Percentiles rank a stretch among this genome's conserved stretches.
Conservation (phyloP, 2,113 vertebrate genomes). For the Lamprologus callipterus region DNA sequence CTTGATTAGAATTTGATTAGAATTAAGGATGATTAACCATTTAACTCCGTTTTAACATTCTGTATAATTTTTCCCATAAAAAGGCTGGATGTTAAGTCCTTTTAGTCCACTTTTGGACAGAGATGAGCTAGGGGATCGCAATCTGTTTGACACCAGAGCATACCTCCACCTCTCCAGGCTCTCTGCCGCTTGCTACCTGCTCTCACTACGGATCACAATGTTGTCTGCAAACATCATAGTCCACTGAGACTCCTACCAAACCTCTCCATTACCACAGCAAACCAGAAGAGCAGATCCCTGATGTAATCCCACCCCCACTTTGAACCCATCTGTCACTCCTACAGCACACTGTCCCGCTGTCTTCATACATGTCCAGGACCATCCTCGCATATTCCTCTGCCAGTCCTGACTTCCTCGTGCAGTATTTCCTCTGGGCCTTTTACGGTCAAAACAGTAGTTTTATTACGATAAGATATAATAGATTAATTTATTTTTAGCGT, state of each 20-base stretch:
- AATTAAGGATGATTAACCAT: not conserved
- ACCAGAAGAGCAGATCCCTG: not conserved
- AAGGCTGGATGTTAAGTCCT: not conserved
- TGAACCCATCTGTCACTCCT: not conserved
- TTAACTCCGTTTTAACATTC: not conserved
- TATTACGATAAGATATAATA: not conserved
- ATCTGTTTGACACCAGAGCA: not conserved
- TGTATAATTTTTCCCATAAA: not conserved
- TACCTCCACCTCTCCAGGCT: not conserved
- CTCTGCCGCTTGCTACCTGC: not conserved
- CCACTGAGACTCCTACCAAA: not conserved
- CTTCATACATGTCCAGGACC: not conserved
- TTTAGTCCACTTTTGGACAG: not conserved
- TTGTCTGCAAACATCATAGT: not conserved
- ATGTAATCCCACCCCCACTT: not conserved
- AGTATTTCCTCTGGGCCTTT: not conserved
- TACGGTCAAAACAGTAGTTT: not conserved
- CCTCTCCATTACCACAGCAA: not conserved
- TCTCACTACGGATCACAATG: not conserved
- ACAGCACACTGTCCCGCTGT: not conserved
- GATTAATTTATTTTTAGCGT: not conserved
- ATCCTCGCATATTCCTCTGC: not conserved
- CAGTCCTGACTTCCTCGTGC: not conserved
- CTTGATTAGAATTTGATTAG: not conserved
- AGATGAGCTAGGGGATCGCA: not conserved